Evolutionary conservation across 2,113 vertebrate genomes (phyloP).

Genomic region (Mustela lutreola): DNA sequence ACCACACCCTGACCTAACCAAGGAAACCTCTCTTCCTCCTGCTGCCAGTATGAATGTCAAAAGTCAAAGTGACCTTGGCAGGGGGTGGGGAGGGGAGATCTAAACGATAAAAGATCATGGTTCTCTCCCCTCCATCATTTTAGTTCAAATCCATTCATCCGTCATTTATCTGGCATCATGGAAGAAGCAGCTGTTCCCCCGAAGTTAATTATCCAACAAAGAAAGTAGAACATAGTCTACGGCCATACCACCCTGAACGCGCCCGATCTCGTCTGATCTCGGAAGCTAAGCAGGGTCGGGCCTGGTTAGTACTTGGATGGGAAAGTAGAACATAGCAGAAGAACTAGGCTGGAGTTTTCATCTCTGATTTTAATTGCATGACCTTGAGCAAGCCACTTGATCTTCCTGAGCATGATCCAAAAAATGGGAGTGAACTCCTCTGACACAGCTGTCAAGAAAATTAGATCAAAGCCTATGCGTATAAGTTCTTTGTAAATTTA

Average conservation of each 20-base stretch:
- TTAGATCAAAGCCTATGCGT: background rate
- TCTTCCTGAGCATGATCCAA: background rate
- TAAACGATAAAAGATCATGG: background rate
- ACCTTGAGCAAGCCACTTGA: background rate
- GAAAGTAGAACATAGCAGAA: background rate
- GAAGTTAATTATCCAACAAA: background rate
- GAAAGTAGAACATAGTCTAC: background rate
- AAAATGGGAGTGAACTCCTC: background rate
- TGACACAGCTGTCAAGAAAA: background rate
- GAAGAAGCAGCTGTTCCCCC: background rate
- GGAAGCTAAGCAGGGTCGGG: too few relatives aligned
- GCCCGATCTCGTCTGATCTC: too few relatives aligned
- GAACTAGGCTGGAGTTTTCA: background rate
- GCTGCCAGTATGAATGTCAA: background rate
- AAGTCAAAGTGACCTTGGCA: background rate
- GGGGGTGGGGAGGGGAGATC: too few relatives aligned
- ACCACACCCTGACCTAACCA: background rate
- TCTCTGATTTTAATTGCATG: background rate
- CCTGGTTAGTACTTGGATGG: too few relatives aligned
- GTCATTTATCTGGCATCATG: background rate
- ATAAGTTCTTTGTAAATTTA: background rate
- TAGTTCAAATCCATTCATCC: background rate
- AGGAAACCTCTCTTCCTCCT: background rate
- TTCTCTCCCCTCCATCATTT: background rate
- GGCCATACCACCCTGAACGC: too few relatives aligned